phyloP scores from a whole-genome alignment of 37 sponge, comb jelly and placozoan species.

The Oopsacas minuta region DNA sequence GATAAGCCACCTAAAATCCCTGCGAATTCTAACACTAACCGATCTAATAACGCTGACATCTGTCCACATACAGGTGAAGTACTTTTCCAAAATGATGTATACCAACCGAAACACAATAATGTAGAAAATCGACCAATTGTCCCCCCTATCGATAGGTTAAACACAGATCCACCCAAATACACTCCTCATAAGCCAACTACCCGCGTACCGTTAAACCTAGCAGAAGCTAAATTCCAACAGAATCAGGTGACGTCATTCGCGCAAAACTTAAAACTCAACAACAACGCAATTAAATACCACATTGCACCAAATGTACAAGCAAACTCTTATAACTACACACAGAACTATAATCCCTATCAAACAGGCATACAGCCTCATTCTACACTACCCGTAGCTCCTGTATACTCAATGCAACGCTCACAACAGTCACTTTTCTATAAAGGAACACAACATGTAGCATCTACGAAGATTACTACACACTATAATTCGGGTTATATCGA shows the following conservation, averaged over 20 bases:
- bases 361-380: background rate
- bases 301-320: background rate
- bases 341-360: background rate
- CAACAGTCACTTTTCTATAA: background rate
- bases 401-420: background rate
- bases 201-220: background rate
- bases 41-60: background rate
- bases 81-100: background rate
- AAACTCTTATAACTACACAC: background rate
- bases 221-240: background rate
- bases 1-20: constrained; percentile 12
- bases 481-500: background rate
- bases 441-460: background rate
- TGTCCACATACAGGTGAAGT: background rate
- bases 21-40: background rate
- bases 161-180: background rate
- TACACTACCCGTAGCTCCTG: background rate
- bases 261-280: background rate
- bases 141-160: background rate
- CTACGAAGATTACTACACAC: background rate
- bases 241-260: background rate
- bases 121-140: background rate
- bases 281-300: background rate
- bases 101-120: background rate
- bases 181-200: background rate